Base-by-base conservation (phyloP, 2,888 invertebrate species). In the Drosophila suboccidentalis region DNA sequence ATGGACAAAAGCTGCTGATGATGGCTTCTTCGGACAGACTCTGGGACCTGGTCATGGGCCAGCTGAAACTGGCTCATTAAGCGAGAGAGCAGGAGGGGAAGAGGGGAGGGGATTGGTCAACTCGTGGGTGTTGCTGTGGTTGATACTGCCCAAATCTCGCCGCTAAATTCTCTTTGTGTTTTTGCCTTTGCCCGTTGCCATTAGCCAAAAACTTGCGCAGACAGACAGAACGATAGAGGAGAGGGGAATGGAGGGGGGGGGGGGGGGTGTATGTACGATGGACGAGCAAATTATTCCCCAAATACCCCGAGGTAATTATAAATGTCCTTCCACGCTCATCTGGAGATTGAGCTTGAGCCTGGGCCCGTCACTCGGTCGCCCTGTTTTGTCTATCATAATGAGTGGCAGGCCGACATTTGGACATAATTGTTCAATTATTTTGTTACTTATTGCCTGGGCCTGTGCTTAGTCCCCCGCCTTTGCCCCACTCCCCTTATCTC, bases 361-460 rank as follows among this genome's bases (percentile, higher is more conserved):
- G 22, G 22, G 22, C 22, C 22, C 47, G 51, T 71, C 68, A 62
- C 74, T 34, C 34, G 64, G 80, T 63, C 83, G 80, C 78, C 82
- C 63, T 76, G 71, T 79, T 86, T 86, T 81, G 89, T 82, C 81
- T 80, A 87, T 91, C 91, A 90, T 89, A 91, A 91, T 90, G 90
- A 90, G 75, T 90, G 91, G 89, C 90, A 91, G 88, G 68, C 85
- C 79, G 87, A 89, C 91, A 91, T 90, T 91, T 90, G 89, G 83
- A 91, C 91, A 91, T 90, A 90, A 91, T 91, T 91, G 91, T 91
- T 89, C 91, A 91, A 91, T 91, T 91, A 91, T 89, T 91, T 85
- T 82, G 82, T 90, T 89, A 88, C 78, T 82, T 74, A 82, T 87
- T 64, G 82, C 72, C 76, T 47, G 61, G 46, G 46, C 41, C 47